Evolutionary conservation across 2,888 invertebrate species (phyloP).

Genomic region (Philaethria dido): DNA sequence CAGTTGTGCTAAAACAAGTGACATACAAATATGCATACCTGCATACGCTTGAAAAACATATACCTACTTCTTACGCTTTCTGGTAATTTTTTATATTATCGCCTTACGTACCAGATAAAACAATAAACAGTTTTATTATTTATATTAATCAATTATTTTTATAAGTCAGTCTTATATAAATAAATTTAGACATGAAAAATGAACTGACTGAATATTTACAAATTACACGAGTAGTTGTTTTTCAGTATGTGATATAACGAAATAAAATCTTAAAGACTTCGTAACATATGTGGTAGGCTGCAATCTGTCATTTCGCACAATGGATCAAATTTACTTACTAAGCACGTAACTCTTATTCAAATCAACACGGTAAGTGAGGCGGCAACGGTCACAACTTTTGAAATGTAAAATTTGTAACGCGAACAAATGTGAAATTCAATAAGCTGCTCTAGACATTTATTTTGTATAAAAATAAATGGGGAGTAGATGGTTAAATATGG

Average conservation of each 20-base stretch:
- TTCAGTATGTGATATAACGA: background rate
- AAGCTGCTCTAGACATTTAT: constrained; percentile 20
- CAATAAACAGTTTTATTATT: too few relatives aligned
- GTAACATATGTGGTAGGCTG: constrained; percentile 26
- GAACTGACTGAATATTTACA: too few relatives aligned
- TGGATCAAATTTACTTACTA: constrained; percentile 36
- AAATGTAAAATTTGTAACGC: constrained; percentile 30
- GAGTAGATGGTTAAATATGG: background rate
- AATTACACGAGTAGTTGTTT: too few relatives aligned
- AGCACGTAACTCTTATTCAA: constrained; percentile 47
- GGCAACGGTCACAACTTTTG: constrained; percentile 30
- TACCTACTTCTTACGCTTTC: too few relatives aligned
- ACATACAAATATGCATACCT: too few relatives aligned
- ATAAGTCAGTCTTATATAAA: too few relatives aligned
- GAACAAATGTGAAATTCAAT: constrained; percentile 35
- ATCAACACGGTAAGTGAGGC: constrained; percentile 40
- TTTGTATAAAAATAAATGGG: background rate
- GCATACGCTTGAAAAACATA: too few relatives aligned
- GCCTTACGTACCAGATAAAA: too few relatives aligned
- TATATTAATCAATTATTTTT: too few relatives aligned
- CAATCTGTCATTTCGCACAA: constrained; percentile 44
- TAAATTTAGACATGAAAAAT: too few relatives aligned
- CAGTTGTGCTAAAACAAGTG: too few relatives aligned
- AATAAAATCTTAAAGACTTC: background rate
- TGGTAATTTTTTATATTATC: too few relatives aligned